Base-by-base conservation (phyloP, 2,113 vertebrate genomes). In the Nerophis lumbriciformis region DNA sequence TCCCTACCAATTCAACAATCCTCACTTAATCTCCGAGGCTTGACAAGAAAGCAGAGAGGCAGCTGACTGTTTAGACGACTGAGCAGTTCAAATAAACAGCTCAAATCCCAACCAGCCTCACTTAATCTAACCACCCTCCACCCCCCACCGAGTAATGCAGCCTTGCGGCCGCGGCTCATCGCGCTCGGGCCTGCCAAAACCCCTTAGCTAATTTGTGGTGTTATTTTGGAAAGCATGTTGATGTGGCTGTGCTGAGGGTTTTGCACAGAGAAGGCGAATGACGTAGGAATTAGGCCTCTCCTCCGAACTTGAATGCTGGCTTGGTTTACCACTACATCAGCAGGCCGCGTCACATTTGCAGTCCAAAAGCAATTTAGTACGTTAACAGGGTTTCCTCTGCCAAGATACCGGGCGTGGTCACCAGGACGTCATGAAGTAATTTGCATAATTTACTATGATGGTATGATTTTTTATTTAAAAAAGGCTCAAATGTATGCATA, bases 1-100 rank as follows among this genome's bases (percentile, higher is more conserved):
- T 74, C 77, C 62, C 82, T 73, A 72, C 81, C 74, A 65, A 78
- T 75, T 75, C 64, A 76, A 72, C 80, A 81, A 80, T 85, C 83
- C 76, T 9, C 62, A 70, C 73, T 83, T 83, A 80, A 84, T 80
- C 82, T 79, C 66, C 53, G 59, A 73, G 73, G 76, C 75, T 78
- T 83, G 82, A 82, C 75, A 83, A 87, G 84, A 81, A 85, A 88
- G 85, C 68, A 69, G 72, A 63, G 73, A 78, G 80, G 84, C 86
- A 89, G 88, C 87, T 87, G 89, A 84, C 79, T 87, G 85, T 86
- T 88, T 88, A 79, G 83, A 84, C 66, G 73, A 79, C 80, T 37
- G 83, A 42, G 59, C 71, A 84, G 84, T 86, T 90, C 86, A 89
- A 90, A 91, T 89, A 91, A 91, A 91, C 82, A 82, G 76, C 54